phyloP scores from a whole-genome alignment of 2,797 vertebrate genomes.

The Psittacula derbiana region DNA sequence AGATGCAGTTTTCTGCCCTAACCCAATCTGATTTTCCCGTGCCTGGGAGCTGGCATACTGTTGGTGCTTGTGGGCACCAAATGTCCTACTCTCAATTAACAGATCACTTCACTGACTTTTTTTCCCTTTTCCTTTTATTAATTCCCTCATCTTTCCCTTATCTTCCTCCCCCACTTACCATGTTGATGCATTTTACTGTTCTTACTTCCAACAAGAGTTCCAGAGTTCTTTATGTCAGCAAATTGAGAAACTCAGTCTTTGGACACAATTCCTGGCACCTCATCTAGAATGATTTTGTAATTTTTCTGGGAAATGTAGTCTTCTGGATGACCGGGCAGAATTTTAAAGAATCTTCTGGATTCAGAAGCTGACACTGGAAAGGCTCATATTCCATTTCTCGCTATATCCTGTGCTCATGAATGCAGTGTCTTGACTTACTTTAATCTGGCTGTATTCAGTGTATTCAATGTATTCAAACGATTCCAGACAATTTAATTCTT shows the following conservation, averaged over 20 bases:
- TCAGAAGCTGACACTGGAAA: background rate
- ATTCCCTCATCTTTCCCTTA: background rate
- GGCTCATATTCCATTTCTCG: background rate
- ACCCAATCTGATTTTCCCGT: rapidly evolving
- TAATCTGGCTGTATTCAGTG: background rate
- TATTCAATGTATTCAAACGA: no score
- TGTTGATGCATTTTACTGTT: background rate
- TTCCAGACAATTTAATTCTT: background rate
- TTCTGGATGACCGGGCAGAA: background rate
- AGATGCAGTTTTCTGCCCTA: background rate
- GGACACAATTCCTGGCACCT: background rate
- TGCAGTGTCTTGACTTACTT: background rate
- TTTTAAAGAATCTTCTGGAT: background rate
- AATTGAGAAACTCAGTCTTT: background rate
- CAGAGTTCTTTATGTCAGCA: background rate
- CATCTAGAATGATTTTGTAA: background rate
- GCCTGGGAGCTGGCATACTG: background rate
- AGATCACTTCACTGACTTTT: background rate
- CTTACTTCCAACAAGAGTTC: background rate
- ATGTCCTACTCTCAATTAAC: background rate
- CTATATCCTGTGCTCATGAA: background rate
- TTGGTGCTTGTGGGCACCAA: background rate
- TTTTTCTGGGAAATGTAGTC: background rate
- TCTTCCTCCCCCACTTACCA: rapidly evolving
- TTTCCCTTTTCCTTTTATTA: background rate